Evolutionary conservation across 2,888 invertebrate species (phyloP), one percentile per base, ranked within the genome.

Genomic region (Podabrus alpinus): DNA sequence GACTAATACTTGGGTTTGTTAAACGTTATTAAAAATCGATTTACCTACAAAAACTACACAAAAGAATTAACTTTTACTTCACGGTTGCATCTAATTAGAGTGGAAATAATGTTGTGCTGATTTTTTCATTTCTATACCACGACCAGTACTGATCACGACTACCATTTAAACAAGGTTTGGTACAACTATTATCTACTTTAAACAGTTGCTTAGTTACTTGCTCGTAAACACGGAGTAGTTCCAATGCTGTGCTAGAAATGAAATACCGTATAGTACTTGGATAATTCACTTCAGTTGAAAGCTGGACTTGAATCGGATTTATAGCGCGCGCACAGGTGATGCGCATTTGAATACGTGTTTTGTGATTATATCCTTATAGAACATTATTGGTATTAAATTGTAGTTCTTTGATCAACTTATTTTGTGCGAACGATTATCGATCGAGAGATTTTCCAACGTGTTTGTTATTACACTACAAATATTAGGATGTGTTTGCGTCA

Each of bases 271-370:
- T 25, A 71, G 25, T 68, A 68, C 71, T 75, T 71, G 75, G 45
- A 72, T 72, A 75, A 75, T 75, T 71, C 75, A 69, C 71, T 71
- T 59, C 66, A 66, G 75, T 75, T 60, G 59, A 69, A 69, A 69
- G 64, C 29, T 59, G 25, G 66, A 59, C 29, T 69, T 16, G 60
- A 66, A 24, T 45, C 19, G 66, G 17, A 24, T 69, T 66, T 61
- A 19, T 24, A 68, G 29, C 62, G 29, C 67, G 75, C 75, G 75
- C 75, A 61, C 67, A 69, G 61, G 69, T 75, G 60, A 59, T 67
- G 72, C 75, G 75, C 72, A 72, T 59, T 69, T 70, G 72, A 72
- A 69, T 75, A 75, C 75, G 72, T 75, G 74, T 75, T 24, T 72
- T 59, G 59, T 71, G 64, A 71, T 66, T 71, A 15, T 9, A 45